Base-by-base conservation (phyloP, 2,797 vertebrate species). In the Syngnathus rostellatus region DNA sequence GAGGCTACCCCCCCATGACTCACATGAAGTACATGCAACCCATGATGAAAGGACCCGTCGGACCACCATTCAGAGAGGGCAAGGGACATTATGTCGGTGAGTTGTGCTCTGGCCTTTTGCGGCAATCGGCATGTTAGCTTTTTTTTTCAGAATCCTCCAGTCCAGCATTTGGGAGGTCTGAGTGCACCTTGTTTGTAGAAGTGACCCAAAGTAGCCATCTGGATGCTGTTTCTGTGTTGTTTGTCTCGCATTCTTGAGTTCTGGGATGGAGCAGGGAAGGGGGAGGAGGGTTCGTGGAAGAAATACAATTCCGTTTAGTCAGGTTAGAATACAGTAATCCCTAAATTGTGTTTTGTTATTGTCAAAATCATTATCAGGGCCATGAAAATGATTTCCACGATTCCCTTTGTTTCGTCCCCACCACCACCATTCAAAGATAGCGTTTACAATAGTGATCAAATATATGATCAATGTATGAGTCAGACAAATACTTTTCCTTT, bases 31-130 rank as follows among this genome's bases (percentile, higher is more conserved):
- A 99, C 82, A 90, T 94, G 88, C 96, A 98, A 83, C 97, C 97
- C 74, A 97, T 99, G 95, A 93, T 97, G 89, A 99, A 99, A 85
- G 97, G 97, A 39, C 97, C 97, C 0, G 89, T 95, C 59, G 97
- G 97, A 68, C 97, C 97, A 16, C 97, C 97, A 0, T 99, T 98
- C 88, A 92, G 97, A 54, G 97, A 99, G 89, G 97, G 97, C 85
- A 99, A 99, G 82, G 97, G 97, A 69, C 96, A 99, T 85, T 98
- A 98, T 73, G 85, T 98, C 73, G 97, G 97, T 98, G 88, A 98
- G 96, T 96, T 85, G 53, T 48, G 54, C 25, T 14, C 31, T 31
- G 54, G 23, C 23, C 12, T 43, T 12, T 43, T 43, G 41, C 41
- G 12, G 41, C 41, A 43, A 10, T 43, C 12, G 41, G 12, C 41